A percentile compares a stretch with the other conserved stretches of the same genome.
These are phyloP conservation scores for Drosophila colorata DNA, from an alignment of 2,888 invertebrate genomes.

Conservation along the genomic window DNA sequence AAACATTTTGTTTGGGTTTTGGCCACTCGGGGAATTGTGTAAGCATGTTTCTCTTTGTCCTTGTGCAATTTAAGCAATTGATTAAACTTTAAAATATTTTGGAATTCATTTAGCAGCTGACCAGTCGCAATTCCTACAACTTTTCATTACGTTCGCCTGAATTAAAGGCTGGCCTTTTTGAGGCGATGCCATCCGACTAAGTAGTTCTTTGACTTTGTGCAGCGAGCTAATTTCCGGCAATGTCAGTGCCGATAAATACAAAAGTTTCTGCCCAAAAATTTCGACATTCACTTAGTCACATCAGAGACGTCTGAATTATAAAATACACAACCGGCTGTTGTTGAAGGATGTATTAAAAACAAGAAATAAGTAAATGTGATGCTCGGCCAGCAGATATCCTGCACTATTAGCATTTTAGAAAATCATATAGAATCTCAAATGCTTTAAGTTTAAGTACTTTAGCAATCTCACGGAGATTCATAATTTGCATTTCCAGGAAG, in stretches of 20 bases:
- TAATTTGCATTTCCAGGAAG: not conserved
- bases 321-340: conserved; percentile 11
- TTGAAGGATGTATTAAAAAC: conserved; percentile 41
- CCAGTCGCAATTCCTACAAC: not conserved
- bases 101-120: conserved; percentile 23
- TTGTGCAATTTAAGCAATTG: conserved; percentile 17
- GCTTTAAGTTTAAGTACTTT: too few relatives aligned
- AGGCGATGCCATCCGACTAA: conserved; percentile 23
- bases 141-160: not conserved
- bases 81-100: conserved; percentile 46
- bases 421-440: not conserved
- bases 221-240: conserved; percentile 56
- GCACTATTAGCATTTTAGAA: too few relatives aligned
- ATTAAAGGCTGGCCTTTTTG: not conserved
- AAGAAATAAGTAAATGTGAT: not conserved
- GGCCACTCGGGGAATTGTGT: conserved; percentile 35
- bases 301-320: conserved; percentile 24
- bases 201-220: conserved; percentile 42
- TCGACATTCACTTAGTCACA: conserved; percentile 25
- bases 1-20: conserved; percentile 32
- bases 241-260: conserved; percentile 22
- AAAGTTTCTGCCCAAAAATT: conserved; percentile 33
- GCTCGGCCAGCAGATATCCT: not conserved
- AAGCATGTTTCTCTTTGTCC: conserved; percentile 34
- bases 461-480: too few relatives aligned